Evolutionary conservation across 2,888 invertebrate genomes (phyloP), one percentile per base, ranked within the genome.

Genomic region (Nebria salina): DNA sequence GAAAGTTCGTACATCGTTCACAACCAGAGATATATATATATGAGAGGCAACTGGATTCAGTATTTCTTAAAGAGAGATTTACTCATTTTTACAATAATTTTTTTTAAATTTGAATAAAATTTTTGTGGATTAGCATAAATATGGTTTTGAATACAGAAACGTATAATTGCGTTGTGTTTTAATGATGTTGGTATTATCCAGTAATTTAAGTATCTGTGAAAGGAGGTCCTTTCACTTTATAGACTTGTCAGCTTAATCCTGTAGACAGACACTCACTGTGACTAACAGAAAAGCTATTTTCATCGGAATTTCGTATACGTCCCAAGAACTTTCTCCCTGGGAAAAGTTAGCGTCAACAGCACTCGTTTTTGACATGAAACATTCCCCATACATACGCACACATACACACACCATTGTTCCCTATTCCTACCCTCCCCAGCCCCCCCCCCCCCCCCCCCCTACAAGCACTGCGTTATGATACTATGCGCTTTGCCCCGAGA

Each of bases 231-330:
- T 72, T 34, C 72, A 72, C 13, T 72, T 72, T 25, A 72, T 72
- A 72, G 72, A 72, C 72, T 72, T 72, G 72, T 72, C 72, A 72
- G 42, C 41, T 42, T 72, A 41, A 42, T 34, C 41, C 72, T 72
- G 72, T 34, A 42, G 72, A 34, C 42, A 72, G 72, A 72, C 72
- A 72, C 41, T 41, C 72, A 26, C 26, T 26, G 20, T 20, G 20
- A 20, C 72, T 72, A 72, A 72, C 42, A 34, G 72, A 72, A 72
- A 72, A 72, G 72, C 72, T 72, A 72, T 72, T 72, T 72, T 34
- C 34, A 42, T 72, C 15, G 41, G 72, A 72, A 72, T 72, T 41
- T 15, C 26, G 68, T 26, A 15, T 26, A 68, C 25, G 68, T 68
- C 43, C 43, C 43, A 9, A 43, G 43, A 43, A 43, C 43, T 43